A percentile compares a stretch with the other conserved stretches of the same genome.
Conservation (phyloP, 1,140 invertebrate species). For the Euschistus heros region DNA sequence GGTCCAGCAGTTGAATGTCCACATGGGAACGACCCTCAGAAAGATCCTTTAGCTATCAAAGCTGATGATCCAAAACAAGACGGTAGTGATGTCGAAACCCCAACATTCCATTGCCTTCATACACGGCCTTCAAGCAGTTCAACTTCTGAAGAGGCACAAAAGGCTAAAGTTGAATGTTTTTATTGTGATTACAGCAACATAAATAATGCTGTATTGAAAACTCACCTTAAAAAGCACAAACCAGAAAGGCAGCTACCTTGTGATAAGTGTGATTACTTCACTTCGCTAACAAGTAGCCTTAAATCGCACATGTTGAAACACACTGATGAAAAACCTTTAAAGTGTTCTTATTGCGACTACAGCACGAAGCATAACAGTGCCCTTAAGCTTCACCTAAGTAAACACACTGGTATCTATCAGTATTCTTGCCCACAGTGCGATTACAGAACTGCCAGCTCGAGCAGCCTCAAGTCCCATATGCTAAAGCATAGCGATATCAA, state of each 20-base stretch:
- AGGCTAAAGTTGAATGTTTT: not conserved
- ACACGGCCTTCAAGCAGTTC: not conserved
- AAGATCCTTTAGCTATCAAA: not conserved
- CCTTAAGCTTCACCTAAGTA: slow-evolving; percentile 2
- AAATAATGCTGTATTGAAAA: not conserved
- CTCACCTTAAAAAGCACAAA: not conserved
- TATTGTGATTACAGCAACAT: not conserved
- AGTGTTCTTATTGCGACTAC: slow-evolving; percentile 3
- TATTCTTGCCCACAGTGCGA: slow-evolving; percentile 3
- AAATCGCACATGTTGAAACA: slow-evolving; percentile 11
- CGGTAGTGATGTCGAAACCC: not conserved
- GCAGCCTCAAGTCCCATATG: slow-evolving; percentile 1
- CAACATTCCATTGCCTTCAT: not conserved
- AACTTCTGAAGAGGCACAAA: not conserved
- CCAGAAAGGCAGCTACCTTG: not conserved
- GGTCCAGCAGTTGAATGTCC: not conserved
- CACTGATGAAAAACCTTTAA: not conserved
- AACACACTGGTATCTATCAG: slow-evolving; percentile 2
- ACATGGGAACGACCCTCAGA: not conserved
- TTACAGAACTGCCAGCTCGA: not conserved
- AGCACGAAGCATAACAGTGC: slow-evolving; percentile 8
- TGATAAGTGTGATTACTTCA: slow-evolving; percentile 12
- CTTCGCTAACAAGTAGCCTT: not conserved
- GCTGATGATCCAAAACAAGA: not conserved
- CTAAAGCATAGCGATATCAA: slow-evolving; percentile 4